phyloP scores from a whole-genome alignment of 2,113 vertebrate genomes.

The Rhinoderma darwinii region DNA sequence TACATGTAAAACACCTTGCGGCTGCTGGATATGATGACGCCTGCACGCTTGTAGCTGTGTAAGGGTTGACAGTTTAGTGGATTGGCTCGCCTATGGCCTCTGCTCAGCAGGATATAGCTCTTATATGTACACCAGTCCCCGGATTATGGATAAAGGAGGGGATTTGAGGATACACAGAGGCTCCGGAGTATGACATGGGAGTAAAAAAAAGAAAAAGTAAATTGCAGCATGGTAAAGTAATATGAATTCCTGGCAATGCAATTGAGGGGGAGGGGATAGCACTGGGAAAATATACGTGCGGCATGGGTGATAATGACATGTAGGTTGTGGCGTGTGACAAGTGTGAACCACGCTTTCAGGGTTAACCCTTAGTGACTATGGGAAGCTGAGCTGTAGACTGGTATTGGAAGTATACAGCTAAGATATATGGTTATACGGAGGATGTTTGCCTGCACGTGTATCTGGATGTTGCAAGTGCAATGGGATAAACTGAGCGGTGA shows the following conservation, averaged over 20 bases:
- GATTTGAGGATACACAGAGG: conserved; percentile 19
- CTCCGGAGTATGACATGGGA: neutral
- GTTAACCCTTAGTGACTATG: conserved; percentile 1
- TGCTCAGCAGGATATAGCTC: conserved; percentile 2
- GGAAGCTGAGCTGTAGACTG: neutral
- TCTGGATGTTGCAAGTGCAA: no score
- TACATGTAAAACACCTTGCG: conserved; percentile 18
- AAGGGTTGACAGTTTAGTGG: neutral
- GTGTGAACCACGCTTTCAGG: neutral
- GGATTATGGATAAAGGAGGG: conserved; percentile 25
- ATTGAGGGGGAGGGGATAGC: neutral
- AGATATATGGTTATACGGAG: no score
- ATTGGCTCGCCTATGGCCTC: conserved; percentile 3
- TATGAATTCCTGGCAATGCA: neutral
- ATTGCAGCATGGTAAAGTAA: neutral
- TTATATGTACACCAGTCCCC: neutral
- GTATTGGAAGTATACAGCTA: neutral
- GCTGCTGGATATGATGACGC: neutral
- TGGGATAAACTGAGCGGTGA: no score
- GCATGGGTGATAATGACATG: conserved; percentile 24
- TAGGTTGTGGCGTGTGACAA: neutral
- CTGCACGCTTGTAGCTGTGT: neutral
- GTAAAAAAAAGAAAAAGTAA: no score
- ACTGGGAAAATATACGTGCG: neutral
- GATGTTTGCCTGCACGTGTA: no score